Evolutionary conservation across 2,797 vertebrate species (phyloP).

Genomic region (Rhinophrynus dorsalis): DNA sequence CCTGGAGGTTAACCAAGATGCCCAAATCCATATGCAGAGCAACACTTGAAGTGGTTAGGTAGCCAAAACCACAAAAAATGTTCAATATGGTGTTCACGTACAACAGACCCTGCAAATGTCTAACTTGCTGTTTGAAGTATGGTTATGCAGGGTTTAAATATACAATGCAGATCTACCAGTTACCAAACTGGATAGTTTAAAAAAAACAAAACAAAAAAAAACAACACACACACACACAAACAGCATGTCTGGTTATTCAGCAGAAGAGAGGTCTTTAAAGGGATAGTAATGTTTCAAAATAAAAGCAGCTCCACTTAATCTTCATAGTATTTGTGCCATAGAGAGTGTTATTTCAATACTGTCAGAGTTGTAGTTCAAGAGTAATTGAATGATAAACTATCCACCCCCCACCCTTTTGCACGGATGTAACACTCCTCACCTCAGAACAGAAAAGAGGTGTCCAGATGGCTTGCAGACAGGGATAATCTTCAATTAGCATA

Average conservation of each 20-base stretch:
- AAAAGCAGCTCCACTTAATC: too few relatives aligned
- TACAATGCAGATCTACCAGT: slow-evolving; percentile 42
- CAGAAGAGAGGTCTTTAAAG: neutral
- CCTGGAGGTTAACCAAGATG: slow-evolving; percentile 20
- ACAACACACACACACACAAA: too few relatives aligned
- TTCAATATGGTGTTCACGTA: slow-evolving; percentile 21
- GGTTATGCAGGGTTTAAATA: slow-evolving; percentile 1
- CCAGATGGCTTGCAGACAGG: too few relatives aligned
- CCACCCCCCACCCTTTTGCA: too few relatives aligned
- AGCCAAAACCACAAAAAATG: slow-evolving; percentile 16
- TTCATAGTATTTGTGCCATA: too few relatives aligned
- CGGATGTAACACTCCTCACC: too few relatives aligned
- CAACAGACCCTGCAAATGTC: neutral
- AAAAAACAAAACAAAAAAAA: slow-evolving; percentile 34
- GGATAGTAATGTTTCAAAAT: too few relatives aligned
- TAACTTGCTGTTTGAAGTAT: slow-evolving; percentile 17
- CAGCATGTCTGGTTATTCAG: neutral
- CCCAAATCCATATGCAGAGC: slow-evolving; percentile 27
- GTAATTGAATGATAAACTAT: too few relatives aligned
- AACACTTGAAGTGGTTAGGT: slow-evolving; percentile 33
- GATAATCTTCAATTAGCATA: too few relatives aligned
- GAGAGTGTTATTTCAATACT: too few relatives aligned
- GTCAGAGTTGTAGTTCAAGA: too few relatives aligned
- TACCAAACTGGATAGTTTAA: slow-evolving; percentile 38
- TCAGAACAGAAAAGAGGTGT: too few relatives aligned